Base-by-base conservation (phyloP, 1,140 invertebrate species). In the Apis mellifera region DNA sequence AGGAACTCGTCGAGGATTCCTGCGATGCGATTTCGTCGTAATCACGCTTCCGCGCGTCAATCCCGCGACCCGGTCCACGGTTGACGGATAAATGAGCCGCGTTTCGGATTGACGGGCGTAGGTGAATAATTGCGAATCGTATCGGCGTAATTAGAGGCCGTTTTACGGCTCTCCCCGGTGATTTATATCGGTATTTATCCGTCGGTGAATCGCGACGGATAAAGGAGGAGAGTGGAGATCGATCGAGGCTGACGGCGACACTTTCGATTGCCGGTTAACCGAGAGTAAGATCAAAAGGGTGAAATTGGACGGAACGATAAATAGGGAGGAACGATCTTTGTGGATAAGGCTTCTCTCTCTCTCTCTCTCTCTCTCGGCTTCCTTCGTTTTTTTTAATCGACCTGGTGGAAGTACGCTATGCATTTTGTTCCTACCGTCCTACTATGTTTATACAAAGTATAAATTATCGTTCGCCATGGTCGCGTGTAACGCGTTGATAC, bases 1-100 rank as follows among this genome's bases (percentile, higher is more conserved):
- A 59, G 71, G 17, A 65, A 32, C 26, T 11, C 8, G 23, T 23
- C 17, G 26, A 50, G 54, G 60, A 54, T 64, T 32, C 57, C 59
- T 19, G 72, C 19, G 62, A 68, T 21, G 26, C 1, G 26, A 26
- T 26, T 26, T 26, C 26, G 1, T 42, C 62, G 73, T n/a, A 52
- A 76, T 76, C 64, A 52, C 72, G 73, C 64, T 32, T 57, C 32
- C 26, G n/a, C 66, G 42, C 71, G 79, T 75, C 79, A 82, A 69
- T 76, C 54, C 3, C 13, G 54, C 15, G 26, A 54, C 19, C 7
- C 17, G 32, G 52, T 26, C 32, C 48, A 74, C n/a, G n/a, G n/a
- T 81, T 74, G 70, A 74, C 59, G 69, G 59, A 55, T 8, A 23
- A 71, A 32, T 55, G n/a, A n/a, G 50, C 19, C 48, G 48, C 26